Evolutionary conservation across 2,113 vertebrate genomes (phyloP), one percentile per base, ranked within the genome.

Genomic region (Anolis sagrei): DNA sequence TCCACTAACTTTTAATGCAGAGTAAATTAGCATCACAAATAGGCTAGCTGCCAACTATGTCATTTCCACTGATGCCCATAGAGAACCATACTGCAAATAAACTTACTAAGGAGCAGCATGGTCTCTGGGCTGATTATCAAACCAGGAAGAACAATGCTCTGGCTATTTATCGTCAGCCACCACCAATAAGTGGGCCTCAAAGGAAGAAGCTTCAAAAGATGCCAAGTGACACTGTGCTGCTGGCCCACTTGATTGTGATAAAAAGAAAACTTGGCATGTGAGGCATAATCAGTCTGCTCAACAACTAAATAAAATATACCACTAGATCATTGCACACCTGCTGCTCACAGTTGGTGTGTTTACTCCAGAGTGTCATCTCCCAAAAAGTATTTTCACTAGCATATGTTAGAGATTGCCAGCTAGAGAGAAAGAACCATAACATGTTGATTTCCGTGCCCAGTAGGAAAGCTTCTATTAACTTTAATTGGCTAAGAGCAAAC

Each of bases 401-500:
- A 11, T 69, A 82, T 36, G 44, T 32, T 83, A 39, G 44, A 36
- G 29, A 81, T 16, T 76, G 18, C 11, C 72, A 83, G 19, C 11
- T 44, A 51, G 61, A 66, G 61, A 89, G 85, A 27, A 62, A 21
- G 32, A 76, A 75, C 77, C 73, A 81, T 85, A 27, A 23, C 4
- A 7, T 36, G 21, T 68, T 51, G 70, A 1, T 76, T 49, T 0
- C 44, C 77, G 68, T 83, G 34, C 25, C 23, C 73, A 77, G 76
- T 32, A 34, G 51, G 10, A 87, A 86, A 48, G 54, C 69, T 51
- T 16, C 2, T 62, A 54, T 75, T 81, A 81, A 81, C 39, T 48
- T 86, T 86, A 86, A 86, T 86, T 86, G 70, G 58, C 21, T 32
- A 80, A 27, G 14, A 77, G 78, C 32, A 89, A 86, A 83, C 0